Evolutionary conservation across 2,113 vertebrate genomes (phyloP).

Genomic region (Entosphenus tridentatus): DNA sequence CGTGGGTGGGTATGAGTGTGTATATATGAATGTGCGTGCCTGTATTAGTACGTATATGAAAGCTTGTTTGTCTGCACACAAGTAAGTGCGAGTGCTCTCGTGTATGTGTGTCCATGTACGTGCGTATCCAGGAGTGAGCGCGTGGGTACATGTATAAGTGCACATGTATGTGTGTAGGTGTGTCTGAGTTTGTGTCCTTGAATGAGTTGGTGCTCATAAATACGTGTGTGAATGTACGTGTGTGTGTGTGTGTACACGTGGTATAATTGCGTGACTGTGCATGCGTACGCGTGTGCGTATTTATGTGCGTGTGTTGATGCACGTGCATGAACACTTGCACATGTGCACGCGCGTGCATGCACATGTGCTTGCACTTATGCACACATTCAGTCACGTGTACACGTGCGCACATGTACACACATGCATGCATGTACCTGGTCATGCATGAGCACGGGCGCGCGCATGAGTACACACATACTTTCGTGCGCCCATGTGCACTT

Average conservation of each 20-base stretch:
- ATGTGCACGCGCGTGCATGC: neutral
- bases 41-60: neutral
- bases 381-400: neutral
- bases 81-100: neutral
- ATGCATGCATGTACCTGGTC: neutral
- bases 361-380: neutral
- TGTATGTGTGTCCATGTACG: neutral
- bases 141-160: neutral
- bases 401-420: neutral
- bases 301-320: neutral
- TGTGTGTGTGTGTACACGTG: slow-evolving; percentile 2
- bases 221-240: slow-evolving; percentile 1
- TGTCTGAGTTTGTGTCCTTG: neutral
- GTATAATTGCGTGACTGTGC: neutral
- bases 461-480: neutral
- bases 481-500: neutral
- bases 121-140: neutral
- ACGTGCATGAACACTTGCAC: neutral
- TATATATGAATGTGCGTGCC: neutral
- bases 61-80: neutral
- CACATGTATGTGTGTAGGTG: neutral
- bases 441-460: neutral
- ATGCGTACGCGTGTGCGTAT: neutral
- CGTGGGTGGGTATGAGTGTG: neutral
- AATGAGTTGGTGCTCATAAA: neutral